These are phyloP conservation scores for Danaus melanippus DNA, from an alignment of 1,140 invertebrate species.

Conservation along the genomic window DNA sequence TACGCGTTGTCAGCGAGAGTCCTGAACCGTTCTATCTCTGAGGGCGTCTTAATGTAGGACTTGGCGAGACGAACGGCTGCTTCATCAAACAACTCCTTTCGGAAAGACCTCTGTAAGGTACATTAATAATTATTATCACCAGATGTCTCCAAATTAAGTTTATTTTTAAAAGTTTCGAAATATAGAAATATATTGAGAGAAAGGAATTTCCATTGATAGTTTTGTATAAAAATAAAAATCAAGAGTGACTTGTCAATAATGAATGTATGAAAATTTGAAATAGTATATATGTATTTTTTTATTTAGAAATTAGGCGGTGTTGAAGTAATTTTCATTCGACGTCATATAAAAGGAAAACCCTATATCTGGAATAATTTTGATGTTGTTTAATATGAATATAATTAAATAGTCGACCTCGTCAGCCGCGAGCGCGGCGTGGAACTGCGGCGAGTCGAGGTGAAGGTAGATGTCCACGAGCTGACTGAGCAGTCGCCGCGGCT, in stretches of 20 bases:
- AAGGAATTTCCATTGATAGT: too few relatives aligned
- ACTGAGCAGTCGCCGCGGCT: conserved; percentile 89
- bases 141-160: too few relatives aligned
- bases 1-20: conserved; percentile 86
- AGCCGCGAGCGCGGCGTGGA: conserved; percentile 89
- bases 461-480: conserved; percentile 97
- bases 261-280: too few relatives aligned
- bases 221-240: too few relatives aligned
- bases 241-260: too few relatives aligned
- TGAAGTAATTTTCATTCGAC: too few relatives aligned
- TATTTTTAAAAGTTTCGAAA: too few relatives aligned
- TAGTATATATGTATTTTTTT: too few relatives aligned
- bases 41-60: conserved; percentile 85
- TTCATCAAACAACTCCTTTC: conserved; percentile 92
- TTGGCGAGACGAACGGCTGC: conserved; percentile 86
- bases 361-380: too few relatives aligned
- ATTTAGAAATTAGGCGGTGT: too few relatives aligned
- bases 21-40: conserved; percentile 88
- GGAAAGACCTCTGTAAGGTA: conserved; percentile 88
- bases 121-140: background rate
- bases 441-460: conserved; percentile 93
- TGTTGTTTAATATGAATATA: background rate
- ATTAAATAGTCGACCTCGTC: conserved; percentile 79
- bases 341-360: too few relatives aligned
- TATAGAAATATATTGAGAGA: too few relatives aligned